These are phyloP conservation scores for Mamestra configurata DNA, from an alignment of 1,140 invertebrate genomes.

Conservation along the genomic window DNA sequence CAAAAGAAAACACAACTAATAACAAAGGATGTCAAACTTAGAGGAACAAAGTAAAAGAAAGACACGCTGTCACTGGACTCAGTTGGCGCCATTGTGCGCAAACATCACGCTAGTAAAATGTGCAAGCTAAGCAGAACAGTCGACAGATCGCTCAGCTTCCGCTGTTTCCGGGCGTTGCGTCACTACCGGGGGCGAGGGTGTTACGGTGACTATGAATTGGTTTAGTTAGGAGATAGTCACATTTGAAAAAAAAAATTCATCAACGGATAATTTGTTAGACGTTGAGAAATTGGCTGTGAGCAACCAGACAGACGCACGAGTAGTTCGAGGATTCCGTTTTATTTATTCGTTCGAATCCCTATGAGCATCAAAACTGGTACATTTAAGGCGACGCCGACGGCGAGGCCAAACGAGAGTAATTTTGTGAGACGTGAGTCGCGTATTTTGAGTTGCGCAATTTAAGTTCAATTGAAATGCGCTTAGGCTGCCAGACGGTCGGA, in stretches of 20 bases:
- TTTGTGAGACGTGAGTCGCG: too few relatives aligned
- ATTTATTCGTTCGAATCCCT: too few relatives aligned
- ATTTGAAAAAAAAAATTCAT: not conserved
- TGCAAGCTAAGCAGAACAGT: constrained; percentile 10
- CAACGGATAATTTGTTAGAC: not conserved
- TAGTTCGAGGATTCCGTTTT: too few relatives aligned
- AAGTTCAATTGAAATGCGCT: too few relatives aligned
- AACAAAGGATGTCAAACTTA: not conserved
- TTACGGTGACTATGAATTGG: not conserved
- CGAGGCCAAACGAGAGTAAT: too few relatives aligned
- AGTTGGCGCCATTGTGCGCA: not conserved
- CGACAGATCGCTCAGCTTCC: constrained; percentile 27
- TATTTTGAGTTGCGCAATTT: too few relatives aligned
- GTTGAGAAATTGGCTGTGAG: too few relatives aligned
- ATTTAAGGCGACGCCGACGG: too few relatives aligned
- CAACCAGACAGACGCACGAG: too few relatives aligned
- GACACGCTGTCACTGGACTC: not conserved
- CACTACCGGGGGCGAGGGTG: not conserved
- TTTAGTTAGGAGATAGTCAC: not conserved
- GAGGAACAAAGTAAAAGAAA: not conserved
- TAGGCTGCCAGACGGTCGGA: too few relatives aligned
- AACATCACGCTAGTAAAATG: not conserved
- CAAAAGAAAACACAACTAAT: too few relatives aligned
- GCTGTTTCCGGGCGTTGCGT: constrained; percentile 3
- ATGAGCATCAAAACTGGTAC: too few relatives aligned